These are phyloP conservation scores for Oopsacas minuta DNA, from an alignment of 37 sponge, comb jelly and placozoan genomes.

Conservation along the genomic window DNA sequence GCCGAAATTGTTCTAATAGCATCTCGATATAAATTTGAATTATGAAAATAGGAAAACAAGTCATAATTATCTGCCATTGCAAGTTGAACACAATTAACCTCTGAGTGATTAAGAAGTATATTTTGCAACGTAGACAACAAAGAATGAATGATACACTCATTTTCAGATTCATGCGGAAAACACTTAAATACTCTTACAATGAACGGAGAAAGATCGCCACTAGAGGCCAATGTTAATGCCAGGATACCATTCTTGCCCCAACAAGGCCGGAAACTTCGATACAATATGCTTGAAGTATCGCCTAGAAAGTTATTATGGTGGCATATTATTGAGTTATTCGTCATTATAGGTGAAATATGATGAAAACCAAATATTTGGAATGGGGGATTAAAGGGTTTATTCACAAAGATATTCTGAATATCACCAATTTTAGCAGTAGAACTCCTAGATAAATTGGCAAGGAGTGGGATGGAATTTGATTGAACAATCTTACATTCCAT, in stretches of 20 bases:
- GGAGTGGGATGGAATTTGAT: background rate
- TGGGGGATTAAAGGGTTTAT: background rate
- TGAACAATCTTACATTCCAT: background rate
- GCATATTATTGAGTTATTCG: background rate
- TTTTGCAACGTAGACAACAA: background rate
- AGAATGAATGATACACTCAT: background rate
- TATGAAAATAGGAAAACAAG: background rate
- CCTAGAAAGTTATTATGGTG: background rate
- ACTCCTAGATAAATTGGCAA: background rate
- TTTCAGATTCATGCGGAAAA: background rate
- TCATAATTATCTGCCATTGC: background rate
- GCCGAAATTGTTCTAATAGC: background rate
- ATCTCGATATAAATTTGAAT: background rate
- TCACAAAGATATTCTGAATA: background rate
- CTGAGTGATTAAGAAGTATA: background rate
- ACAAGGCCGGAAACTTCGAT: background rate
- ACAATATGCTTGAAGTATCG: background rate
- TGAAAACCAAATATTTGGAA: background rate
- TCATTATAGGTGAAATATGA: background rate
- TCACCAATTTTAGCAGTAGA: background rate
- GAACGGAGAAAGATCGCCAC: background rate
- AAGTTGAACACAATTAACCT: background rate
- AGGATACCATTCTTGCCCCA: background rate
- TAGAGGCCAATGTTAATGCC: background rate
- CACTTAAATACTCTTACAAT: background rate